Base-by-base conservation (phyloP, 2,113 vertebrate species). In the Callospermophilus lateralis region DNA sequence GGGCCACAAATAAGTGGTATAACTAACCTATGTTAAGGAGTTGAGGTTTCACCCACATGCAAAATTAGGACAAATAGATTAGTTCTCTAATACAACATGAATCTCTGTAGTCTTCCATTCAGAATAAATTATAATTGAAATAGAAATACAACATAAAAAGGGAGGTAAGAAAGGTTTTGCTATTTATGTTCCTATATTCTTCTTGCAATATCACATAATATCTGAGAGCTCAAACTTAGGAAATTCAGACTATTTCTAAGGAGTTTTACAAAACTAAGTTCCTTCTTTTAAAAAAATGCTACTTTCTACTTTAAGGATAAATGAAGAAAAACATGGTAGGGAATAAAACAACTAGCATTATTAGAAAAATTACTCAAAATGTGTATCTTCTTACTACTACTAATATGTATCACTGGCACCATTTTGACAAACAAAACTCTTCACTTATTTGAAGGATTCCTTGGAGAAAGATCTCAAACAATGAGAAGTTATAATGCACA, bases 341-440 rank as follows among this genome's bases (percentile, higher is more conserved):
- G 37, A 81, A 55, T 81, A 90, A 96, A 87, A 65, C 10, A 15
- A 84, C 16, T 22, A 68, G 6, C 24, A 63, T 30, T 68, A 61
- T 58, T 15, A 92, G 86, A 93, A 89, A 96, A 90, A 85, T 19
- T 34, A 92, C 28, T 94, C 22, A 61, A 93, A 85, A 85, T 55
- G 48, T 51, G 63, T 42, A 2, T 79, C 45, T 86, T 72, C 39
- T 87, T 84, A 68, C 11, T 91, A 73, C 34, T 84, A 93, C 63
- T 42, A 9, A 94, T 58, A 2, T 89, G 5, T 32, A 83, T 24
- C 17, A 76, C 11, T 51, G 72, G 28, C 55, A 91, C 84, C 73
- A 93, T 76, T 93, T 45, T 88, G 42, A 96, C 26, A 84, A 22
- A 30, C 30, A 84, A 76, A 92, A 80, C 9, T 70, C 15, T 90